Evolutionary conservation across 2,113 vertebrate genomes (phyloP).

Genomic region (Blennius ocellaris): DNA sequence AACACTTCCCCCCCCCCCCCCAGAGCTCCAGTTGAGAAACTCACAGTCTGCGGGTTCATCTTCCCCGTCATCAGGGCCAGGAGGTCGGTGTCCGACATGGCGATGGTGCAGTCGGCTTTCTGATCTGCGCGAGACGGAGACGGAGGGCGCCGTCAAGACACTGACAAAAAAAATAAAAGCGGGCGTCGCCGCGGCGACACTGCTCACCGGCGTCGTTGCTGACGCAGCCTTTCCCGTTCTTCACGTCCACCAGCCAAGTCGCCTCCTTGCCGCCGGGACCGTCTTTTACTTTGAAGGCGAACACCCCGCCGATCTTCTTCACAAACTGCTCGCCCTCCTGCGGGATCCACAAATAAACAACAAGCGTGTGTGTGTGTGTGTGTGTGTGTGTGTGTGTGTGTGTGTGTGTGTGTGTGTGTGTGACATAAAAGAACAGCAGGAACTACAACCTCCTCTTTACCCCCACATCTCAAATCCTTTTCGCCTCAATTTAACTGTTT

Average conservation of each 20-base stretch:
- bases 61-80: constrained; percentile 93
- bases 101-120: constrained; percentile 92
- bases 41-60: constrained; percentile 96
- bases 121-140: constrained; percentile 78
- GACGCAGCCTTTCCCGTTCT: constrained; percentile 91
- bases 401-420: no score
- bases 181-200: no score
- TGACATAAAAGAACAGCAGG: no score
- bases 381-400: no score
- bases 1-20: no score
- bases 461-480: no score
- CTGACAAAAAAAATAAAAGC: no score
- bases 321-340: constrained; percentile 95
- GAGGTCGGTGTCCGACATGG: constrained; percentile 90
- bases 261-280: constrained; percentile 93
- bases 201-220: constrained; percentile 89
- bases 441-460: no score
- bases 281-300: constrained; percentile 95
- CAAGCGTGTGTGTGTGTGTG: no score
- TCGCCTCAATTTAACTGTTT: no score
- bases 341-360: not conserved
- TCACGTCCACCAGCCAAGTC: constrained; percentile 94
- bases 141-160: no score
- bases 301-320: constrained; percentile 95
- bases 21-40: constrained; percentile 55